phyloP scores from a whole-genome alignment of 2,797 vertebrate species.

The Fistularia tabacaria region DNA sequence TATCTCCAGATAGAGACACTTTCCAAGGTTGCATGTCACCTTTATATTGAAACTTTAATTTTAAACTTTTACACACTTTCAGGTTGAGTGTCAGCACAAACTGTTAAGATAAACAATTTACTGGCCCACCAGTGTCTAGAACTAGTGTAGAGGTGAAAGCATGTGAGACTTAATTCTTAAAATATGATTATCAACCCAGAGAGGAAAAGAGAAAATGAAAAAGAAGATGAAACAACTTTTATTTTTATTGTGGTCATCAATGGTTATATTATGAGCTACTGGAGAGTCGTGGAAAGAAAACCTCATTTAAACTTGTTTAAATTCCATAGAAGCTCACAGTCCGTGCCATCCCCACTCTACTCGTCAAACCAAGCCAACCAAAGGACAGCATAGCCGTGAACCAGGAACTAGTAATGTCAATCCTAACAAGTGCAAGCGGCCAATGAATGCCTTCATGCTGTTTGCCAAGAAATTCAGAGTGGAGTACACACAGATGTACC shows the following conservation, averaged over 20 bases:
- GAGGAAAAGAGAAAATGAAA: too few species aligned
- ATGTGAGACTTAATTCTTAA: too few species aligned
- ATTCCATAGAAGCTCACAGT: conserved; percentile 41
- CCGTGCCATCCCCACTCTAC: conserved; percentile 70
- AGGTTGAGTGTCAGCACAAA: too few species aligned
- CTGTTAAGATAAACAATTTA: too few species aligned
- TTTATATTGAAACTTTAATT: too few species aligned
- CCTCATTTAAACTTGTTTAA: background rate
- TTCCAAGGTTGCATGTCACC: conserved; percentile 39
- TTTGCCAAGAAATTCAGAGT: conserved; percentile 98
- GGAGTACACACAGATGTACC: conserved; percentile 97
- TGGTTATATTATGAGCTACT: too few species aligned
- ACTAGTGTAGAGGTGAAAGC: too few species aligned
- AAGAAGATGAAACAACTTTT: too few species aligned
- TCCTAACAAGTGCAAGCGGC: conserved; percentile 93
- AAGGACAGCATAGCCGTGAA: conserved; percentile 78
- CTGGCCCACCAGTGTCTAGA: too few species aligned
- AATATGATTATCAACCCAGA: too few species aligned
- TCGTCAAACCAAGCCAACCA: conserved; percentile 77
- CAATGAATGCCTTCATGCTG: conserved; percentile 99
- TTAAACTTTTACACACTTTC: background rate
- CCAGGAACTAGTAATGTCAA: conserved; percentile 77
- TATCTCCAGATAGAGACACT: conserved; percentile 81
- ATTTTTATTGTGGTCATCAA: too few species aligned
- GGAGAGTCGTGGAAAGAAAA: too few species aligned